Base-by-base conservation (phyloP, 2,113 vertebrate species). In the Otolemur garnettii region DNA sequence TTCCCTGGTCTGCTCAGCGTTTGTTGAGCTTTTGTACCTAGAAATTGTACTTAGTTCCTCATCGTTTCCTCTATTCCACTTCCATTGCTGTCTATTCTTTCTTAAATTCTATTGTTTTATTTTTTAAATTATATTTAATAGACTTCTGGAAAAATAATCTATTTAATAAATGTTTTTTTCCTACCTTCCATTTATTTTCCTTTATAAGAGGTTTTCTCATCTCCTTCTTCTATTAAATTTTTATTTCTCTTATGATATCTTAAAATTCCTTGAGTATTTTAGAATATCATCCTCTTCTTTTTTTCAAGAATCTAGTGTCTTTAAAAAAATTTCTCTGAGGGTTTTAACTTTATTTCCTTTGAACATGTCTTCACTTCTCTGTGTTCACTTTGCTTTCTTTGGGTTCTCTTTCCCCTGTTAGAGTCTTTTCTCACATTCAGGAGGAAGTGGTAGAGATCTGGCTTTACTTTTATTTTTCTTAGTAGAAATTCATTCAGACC, bases 91-190 rank as follows among this genome's bases (percentile, higher is more conserved):
- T 87, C 33, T 84, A 66, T 60, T 33, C 14, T 53, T 28, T 28
- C 53, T 59, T 35, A 6, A 68, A 78, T 74, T 91, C 57, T 91
- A 55, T 66, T 91, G 33, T 72, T 81, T 53, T 59, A 59, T 45
- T n/a, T 45, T 71, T 7, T 26, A 57, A 45, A 59, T 82, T 62
- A 35, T 91, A 3, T 60, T 71, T 79, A 66, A 81, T 42, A 72
- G 3, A 64, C 87, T 91, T 95, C 19, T 19, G 68, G 24, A 86
- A 95, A 77, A 82, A 87, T 26, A 62, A 92, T 66, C 33, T 57
- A 4, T 21, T 62, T 81, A 85, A n/a, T 77, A 87, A 28, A 38
- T 22, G 26, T 15, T 55, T 85, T 90, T 57, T 30, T 71, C 21
- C n/a, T 66, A 28, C 22, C 11, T 69, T 88, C 8, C 9, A 83